phyloP scores from a whole-genome alignment of 2,797 vertebrate genomes.

The Brachymystax lenok region DNA sequence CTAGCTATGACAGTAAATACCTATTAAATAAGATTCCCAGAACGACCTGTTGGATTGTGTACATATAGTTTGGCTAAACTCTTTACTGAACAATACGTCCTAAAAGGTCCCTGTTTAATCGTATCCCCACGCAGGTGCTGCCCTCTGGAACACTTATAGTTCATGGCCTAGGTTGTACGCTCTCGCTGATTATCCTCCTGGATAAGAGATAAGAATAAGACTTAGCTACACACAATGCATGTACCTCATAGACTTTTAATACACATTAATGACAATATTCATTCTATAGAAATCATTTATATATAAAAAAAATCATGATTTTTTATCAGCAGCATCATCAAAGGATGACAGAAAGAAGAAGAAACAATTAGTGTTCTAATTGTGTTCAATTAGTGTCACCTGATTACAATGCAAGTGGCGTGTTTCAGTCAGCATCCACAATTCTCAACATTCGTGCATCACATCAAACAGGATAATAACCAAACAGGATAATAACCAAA shows the following conservation, averaged over 20 bases:
- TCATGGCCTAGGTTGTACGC: background rate
- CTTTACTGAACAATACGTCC: constrained; percentile 12
- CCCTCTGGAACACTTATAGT: background rate
- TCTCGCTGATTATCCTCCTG: background rate
- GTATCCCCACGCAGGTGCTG: background rate
- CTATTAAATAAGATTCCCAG: constrained; percentile 47
- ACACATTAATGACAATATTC: background rate
- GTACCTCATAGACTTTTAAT: background rate
- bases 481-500: no score
- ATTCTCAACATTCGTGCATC: background rate
- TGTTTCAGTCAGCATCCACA: background rate
- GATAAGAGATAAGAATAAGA: background rate
- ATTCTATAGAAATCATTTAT: background rate
- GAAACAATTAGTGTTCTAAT: background rate
- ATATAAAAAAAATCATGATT: no score
- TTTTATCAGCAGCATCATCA: background rate
- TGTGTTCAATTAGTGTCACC: no score
- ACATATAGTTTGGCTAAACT: constrained; percentile 31
- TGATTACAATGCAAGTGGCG: no score
- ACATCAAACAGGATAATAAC: background rate
- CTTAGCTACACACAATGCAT: background rate
- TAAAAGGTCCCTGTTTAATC: background rate
- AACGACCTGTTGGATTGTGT: constrained; percentile 64
- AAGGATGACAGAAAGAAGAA: background rate
- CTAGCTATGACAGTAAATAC: constrained; percentile 61